Conservation (phyloP, 2,113 vertebrate species). For the Colinus virginianus region DNA sequence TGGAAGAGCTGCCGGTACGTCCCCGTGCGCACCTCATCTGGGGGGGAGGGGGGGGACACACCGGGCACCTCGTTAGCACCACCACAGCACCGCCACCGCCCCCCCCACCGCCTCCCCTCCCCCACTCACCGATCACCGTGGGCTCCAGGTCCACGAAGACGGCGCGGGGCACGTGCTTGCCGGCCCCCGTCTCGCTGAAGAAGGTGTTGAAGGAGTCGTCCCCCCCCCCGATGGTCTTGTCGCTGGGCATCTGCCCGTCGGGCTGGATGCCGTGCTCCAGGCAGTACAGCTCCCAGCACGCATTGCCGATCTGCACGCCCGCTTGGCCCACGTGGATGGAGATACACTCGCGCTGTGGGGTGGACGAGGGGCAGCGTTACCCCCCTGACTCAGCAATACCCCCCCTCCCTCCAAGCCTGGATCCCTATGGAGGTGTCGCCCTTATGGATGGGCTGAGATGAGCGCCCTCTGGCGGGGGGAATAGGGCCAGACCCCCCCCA, state of each 20-base stretch:
- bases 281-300: conserved; percentile 66
- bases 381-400: background rate
- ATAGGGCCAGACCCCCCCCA: background rate
- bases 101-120: too few species aligned
- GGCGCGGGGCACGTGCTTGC: conserved; percentile 73
- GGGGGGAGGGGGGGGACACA: background rate
- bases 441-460: background rate
- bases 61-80: too few species aligned
- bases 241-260: conserved; percentile 75
- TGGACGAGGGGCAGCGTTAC: background rate
- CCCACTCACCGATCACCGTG: conserved; percentile 73
- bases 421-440: background rate
- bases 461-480: background rate
- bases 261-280: conserved; percentile 75
- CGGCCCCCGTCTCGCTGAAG: conserved; percentile 75
- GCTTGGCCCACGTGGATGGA: background rate
- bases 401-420: background rate
- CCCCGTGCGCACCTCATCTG: conserved; percentile 72
- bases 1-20: conserved; percentile 72
- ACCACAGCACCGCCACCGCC: too few species aligned
- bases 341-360: too few species aligned
- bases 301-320: conserved; percentile 34
- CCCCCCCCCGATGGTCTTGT: conserved; percentile 65
- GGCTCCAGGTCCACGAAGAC: conserved; percentile 77
- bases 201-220: conserved; percentile 77